phyloP scores from a whole-genome alignment of 2,888 invertebrate species.

The Acanthosepion lycidas region DNA sequence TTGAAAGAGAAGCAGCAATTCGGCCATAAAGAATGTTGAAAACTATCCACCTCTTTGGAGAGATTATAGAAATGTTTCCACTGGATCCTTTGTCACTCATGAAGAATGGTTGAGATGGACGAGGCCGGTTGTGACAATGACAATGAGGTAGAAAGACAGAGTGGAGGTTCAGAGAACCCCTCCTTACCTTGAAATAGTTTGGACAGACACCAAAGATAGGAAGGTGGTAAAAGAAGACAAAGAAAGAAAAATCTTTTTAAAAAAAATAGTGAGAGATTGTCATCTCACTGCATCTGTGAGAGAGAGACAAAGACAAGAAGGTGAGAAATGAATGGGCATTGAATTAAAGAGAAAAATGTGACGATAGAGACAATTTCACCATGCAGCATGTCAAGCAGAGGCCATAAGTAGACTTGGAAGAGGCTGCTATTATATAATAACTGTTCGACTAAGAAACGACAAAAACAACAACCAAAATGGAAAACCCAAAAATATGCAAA shows the following conservation, averaged over 20 bases:
- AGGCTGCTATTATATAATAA: background rate
- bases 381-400: background rate
- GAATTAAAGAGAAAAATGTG: background rate
- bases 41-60: conserved; percentile 12
- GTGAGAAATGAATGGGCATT: background rate
- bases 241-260: background rate
- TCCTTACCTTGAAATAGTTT: background rate
- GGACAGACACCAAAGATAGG: background rate
- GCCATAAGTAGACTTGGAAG: background rate
- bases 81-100: background rate
- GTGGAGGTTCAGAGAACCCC: background rate
- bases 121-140: background rate
- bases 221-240: background rate
- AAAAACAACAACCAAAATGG: background rate
- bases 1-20: background rate
- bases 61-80: conserved; percentile 2
- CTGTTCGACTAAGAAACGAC: background rate
- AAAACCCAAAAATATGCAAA: background rate
- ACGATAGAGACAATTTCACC: background rate
- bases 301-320: background rate
- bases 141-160: background rate
- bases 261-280: background rate
- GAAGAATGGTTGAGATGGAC: background rate
- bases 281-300: background rate
- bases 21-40: background rate